Base-by-base conservation (phyloP, 2,797 vertebrate genomes). In the Hozukius guyotensis region DNA sequence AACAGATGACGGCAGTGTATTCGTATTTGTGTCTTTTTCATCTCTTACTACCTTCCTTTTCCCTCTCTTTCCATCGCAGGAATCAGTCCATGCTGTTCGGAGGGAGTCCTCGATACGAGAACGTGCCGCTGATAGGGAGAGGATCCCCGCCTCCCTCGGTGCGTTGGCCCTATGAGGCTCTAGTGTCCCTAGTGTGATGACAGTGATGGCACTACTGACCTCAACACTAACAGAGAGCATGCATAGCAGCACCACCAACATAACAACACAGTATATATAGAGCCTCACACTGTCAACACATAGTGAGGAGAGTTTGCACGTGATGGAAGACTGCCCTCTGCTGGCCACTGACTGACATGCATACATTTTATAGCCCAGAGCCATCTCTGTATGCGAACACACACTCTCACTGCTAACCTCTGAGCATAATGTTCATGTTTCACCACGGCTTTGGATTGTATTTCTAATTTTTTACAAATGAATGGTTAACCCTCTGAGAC, bases 61-160 rank as follows among this genome's bases (percentile, higher is more conserved):
- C 32, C 52, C 36, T 59, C 6, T 83, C 36, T 61, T 6, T 84
- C 70, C 79, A 22, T 72, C 69, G 1, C 92, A 99, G 98, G 98
- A 99, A 99, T 94, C 98, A 99, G 84, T 97, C 98, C 0, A 95
- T 96, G 94, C 96, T 99, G 82, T 99, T 98, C 0, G 97, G 97
- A 68, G 97, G 97, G 77, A 98, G 96, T 88, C 98, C 98, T 1
- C 97, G 97, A 72, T 99, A 99, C 4, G 98, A 99, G 94, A 99
- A 99, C 4, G 97, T 97, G 72, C 97, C 98, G 0, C 96, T 99
- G 82, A 99, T 99, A 71, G 97, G 98, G 87, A 96, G 98, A 94
- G 97, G 96, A 86, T 98, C 98, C 12, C 98, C 98, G 0, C 98
- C 98, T 2, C 98, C 98, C 80, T 98, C 97, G 97, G 98, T 99